Evolutionary conservation across 1,140 invertebrate genomes (phyloP).

Genomic region (Nasonia vitripennis): DNA sequence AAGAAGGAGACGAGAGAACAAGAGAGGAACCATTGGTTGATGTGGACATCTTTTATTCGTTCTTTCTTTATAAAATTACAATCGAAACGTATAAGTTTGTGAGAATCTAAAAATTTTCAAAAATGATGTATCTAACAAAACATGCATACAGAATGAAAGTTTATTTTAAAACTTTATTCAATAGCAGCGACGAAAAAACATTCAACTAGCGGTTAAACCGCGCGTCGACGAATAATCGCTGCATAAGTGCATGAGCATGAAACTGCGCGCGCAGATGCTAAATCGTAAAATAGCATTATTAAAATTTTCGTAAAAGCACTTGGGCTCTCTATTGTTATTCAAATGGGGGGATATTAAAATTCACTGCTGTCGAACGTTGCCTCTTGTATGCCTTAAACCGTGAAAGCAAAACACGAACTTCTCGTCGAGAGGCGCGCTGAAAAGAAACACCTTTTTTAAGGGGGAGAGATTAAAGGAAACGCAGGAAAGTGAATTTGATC

Average conservation of each 20-base stretch:
- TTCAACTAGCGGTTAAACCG: neutral
- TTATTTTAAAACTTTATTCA: neutral
- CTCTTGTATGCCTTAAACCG: constrained; percentile 12
- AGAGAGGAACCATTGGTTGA: neutral
- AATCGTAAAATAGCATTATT: constrained; percentile 32
- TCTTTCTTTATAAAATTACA: no score
- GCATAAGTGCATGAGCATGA: neutral
- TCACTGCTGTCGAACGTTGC: constrained; percentile 7
- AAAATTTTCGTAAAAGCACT: constrained; percentile 37
- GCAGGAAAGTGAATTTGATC: no score
- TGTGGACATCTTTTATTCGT: neutral
- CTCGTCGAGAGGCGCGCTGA: neutral
- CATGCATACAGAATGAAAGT: neutral
- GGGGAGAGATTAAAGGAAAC: neutral
- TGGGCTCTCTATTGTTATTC: constrained; percentile 13
- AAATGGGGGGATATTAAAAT: constrained; percentile 35
- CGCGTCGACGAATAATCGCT: neutral
- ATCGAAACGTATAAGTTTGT: no score
- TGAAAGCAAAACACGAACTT: constrained; percentile 26
- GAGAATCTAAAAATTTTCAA: no score
- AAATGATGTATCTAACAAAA: neutral
- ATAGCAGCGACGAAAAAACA: neutral
- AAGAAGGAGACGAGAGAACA: neutral
- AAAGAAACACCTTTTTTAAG: neutral
- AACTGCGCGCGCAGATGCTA: neutral